phyloP scores from a whole-genome alignment of 2,888 invertebrate genomes.

The Periphyllus acericola region DNA sequence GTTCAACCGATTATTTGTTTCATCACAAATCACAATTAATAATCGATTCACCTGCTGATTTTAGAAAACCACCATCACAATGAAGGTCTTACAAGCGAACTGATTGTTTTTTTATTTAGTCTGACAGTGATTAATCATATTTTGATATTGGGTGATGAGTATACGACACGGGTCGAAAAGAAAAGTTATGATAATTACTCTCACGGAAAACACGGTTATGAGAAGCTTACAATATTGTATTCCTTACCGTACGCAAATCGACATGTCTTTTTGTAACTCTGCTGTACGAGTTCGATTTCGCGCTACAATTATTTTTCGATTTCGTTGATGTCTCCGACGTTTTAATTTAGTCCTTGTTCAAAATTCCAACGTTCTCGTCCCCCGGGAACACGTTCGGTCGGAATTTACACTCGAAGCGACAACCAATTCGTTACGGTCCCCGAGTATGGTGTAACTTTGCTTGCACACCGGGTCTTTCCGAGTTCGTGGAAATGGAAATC shows the following conservation, averaged over 20 bases:
- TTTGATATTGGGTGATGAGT: no score
- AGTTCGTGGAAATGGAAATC: slow-evolving; percentile 8
- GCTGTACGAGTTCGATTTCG: not conserved
- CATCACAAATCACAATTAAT: no score
- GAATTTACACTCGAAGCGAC: slow-evolving; percentile 44
- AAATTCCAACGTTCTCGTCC: not conserved
- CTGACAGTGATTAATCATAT: no score
- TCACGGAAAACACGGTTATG: no score
- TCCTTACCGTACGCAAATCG: not conserved
- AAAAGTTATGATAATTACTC: no score
- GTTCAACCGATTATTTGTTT: no score
- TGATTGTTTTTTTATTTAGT: no score
- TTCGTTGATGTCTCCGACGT: slow-evolving; percentile 3
- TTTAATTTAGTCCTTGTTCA: slow-evolving; percentile 41
- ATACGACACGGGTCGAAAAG: no score
- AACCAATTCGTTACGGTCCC: slow-evolving; percentile 49
- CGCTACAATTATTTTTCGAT: not conserved
- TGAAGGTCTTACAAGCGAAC: no score
- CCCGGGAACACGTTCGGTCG: slow-evolving; percentile 25
- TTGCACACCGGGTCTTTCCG: not conserved
- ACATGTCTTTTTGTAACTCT: not conserved
- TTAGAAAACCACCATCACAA: no score
- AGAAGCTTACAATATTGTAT: not conserved
- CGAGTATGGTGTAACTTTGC: not conserved
- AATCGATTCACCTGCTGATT: no score